Base-by-base conservation (phyloP, 2,797 vertebrate species). In the Nothura maculosa region DNA sequence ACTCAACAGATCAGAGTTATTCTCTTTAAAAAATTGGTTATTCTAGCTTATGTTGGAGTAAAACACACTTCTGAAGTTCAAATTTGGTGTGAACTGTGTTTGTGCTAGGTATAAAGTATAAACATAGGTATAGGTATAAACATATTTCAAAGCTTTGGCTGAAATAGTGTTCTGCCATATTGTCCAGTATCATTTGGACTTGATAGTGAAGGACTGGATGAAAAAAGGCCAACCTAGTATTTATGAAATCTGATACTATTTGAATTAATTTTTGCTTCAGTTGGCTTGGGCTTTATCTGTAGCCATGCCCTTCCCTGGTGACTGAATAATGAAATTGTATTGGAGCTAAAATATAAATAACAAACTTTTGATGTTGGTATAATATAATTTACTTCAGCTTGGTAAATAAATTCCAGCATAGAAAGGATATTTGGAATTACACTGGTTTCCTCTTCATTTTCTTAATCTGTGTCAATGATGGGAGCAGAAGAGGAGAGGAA, bases 241-340 rank as follows among this genome's bases (percentile, higher is more conserved):
- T 87, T 94, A 67, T 89, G 82, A 82, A 74, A 87, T 55, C 24
- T 68, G n/a, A 7, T 67, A 38, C 67, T 82, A 22, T 87, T 73
- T 87, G 47, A 85, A 10, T 10, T 80, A 42, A 70, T 90, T 90
- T 85, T 80, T 17, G 22, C 82, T 89, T 77, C 32, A 9, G 12
- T 20, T 76, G n/a, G 27, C 24, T 70, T 85, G 30, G 70, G 16
- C 36, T 87, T 92, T 36, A 67, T 70, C 36, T 45, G 28, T 58
- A 87, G 21, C 14, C 30, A 21, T 58, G 50, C 21, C 8, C 7
- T 74, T 91, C 79, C 45, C 76, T 54, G 28, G 68, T 52, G 85
- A 84, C 73, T 86, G 40, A 78, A 25, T 6, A 15, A 87, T 92
- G 75, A 80, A 80, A 70, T 27, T 57, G 10, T 11, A 58, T 68